Percentiles rank a stretch among this genome's conserved stretches.
Evolutionary conservation across 2,888 invertebrate genomes (phyloP).

Genomic region (Eremobia ochroleuca): DNA sequence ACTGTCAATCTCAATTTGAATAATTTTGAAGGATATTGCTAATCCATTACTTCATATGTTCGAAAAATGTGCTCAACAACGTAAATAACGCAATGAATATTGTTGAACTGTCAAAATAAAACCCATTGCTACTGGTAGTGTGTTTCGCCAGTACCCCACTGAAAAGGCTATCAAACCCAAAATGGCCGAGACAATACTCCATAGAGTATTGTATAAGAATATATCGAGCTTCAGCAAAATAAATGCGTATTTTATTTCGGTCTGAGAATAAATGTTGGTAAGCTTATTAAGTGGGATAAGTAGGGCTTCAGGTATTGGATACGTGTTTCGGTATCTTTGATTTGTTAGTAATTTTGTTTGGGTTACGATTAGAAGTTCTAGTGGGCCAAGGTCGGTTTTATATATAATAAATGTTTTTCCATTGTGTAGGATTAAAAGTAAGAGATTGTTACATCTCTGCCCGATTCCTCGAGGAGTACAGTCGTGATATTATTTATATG

Average conservation of each 20-base stretch:
- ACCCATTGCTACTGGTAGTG: neutral
- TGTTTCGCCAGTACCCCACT: neutral
- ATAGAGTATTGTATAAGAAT: conserved; percentile 12
- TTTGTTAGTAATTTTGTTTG: conserved; percentile 49
- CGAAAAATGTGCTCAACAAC: neutral
- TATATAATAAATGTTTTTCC: neutral
- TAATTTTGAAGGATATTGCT: neutral
- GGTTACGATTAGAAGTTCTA: conserved; percentile 20
- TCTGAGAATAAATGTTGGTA: conserved; percentile 26
- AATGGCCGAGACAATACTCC: conserved; percentile 14
- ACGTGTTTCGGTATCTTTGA: conserved; percentile 29
- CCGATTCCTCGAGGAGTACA: too few species aligned
- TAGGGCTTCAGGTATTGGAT: conserved; percentile 35
- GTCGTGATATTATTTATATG: neutral
- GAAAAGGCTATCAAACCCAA: conserved; percentile 1
- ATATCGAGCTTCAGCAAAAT: conserved; percentile 37
- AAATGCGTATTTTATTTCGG: conserved; percentile 42
- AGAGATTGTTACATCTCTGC: neutral
- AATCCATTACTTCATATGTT: neutral
- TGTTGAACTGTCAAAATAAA: neutral
- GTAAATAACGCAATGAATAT: neutral
- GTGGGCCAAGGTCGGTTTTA: neutral
- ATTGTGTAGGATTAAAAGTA: neutral
- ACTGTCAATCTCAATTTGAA: neutral
- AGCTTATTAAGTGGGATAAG: conserved; percentile 40